A percentile compares a stretch with the other conserved stretches of the same genome.
Conservation (phyloP, 92 coral and sea anemone species). For the Palythoa heliodiscus region DNA sequence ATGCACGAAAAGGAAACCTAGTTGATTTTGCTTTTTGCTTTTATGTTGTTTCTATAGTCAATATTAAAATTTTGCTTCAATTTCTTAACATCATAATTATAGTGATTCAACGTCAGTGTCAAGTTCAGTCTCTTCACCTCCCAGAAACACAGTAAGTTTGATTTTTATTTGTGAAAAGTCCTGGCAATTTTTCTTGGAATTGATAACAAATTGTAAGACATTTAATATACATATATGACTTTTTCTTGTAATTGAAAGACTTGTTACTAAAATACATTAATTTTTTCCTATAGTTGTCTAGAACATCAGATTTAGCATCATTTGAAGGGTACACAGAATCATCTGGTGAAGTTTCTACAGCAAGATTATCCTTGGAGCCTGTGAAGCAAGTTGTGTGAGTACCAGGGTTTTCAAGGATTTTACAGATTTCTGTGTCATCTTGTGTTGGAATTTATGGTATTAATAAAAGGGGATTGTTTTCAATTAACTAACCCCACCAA, state of each 20-base stretch:
- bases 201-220: not conserved
- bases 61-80: not conserved
- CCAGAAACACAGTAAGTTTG: conserved; percentile 47
- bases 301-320: conserved; percentile 71
- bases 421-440: too few species aligned
- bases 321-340: conserved; percentile 54
- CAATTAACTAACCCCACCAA: too few species aligned
- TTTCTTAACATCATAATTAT: conserved; percentile 22
- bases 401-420: not conserved
- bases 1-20: too few species aligned
- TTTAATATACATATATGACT: too few species aligned
- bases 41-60: not conserved
- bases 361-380: conserved; percentile 79
- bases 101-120: conserved; percentile 74
- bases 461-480: too few species aligned
- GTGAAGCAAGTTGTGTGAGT: conserved; percentile 91
- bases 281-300: conserved; percentile 45
- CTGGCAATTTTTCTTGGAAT: too few species aligned
- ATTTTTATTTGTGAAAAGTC: not conserved
- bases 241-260: not conserved
- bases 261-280: not conserved
- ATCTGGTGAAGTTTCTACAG: conserved; percentile 58
- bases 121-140: conserved; percentile 67
- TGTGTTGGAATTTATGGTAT: too few species aligned
- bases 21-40: too few species aligned